Base-by-base conservation (phyloP, 2,888 invertebrate species). In the Lypha dubia region DNA sequence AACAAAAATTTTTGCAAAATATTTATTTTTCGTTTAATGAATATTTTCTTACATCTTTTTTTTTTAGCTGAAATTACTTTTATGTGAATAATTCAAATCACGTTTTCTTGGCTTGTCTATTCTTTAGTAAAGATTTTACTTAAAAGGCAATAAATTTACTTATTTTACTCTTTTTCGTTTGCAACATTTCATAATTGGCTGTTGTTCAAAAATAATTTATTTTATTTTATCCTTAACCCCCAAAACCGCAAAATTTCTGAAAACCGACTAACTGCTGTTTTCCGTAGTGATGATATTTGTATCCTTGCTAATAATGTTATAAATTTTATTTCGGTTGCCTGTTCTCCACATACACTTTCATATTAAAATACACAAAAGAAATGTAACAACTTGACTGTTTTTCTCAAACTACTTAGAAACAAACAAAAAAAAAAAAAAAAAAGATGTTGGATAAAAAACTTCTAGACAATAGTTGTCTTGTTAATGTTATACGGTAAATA, bases 401-500 rank as follows among this genome's bases (percentile, higher is more conserved):
- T 35, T 17, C 38, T 56, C 35, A 41, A 60, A 74, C 60, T 51
- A 9, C 24, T 65, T 58, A 22, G 41, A 0, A n/a, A n/a, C 20
- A n/a, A n/a, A n/a, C n/a, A n/a, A n/a, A n/a, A n/a, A n/a, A 56
- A 17, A 24, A n/a, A 28, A 20, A 35, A 4, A n/a, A 6, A 17
- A 68, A 58, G 44, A 46, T n/a, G n/a, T 2, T 32, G 28, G 1
- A 13, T n/a, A 32, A 46, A 58, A 24, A n/a, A 28, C 38, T 53
- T 38, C 35, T 51, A 68, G 80, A 81, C 68, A 81, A 67, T 62
- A 62, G 68, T 53, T 81, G 75, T 70, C 75, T 81, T 81, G 75
- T 75, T 53, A 75, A 75, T 62, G 46, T 56, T 62, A 17, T n/a
- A 44, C n/a, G 1, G 63, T 22, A 58, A 44, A 44, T 6, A 3